These are phyloP conservation scores for Parapsyche elsis DNA, from an alignment of 1,140 invertebrate genomes.

Conservation along the genomic window DNA sequence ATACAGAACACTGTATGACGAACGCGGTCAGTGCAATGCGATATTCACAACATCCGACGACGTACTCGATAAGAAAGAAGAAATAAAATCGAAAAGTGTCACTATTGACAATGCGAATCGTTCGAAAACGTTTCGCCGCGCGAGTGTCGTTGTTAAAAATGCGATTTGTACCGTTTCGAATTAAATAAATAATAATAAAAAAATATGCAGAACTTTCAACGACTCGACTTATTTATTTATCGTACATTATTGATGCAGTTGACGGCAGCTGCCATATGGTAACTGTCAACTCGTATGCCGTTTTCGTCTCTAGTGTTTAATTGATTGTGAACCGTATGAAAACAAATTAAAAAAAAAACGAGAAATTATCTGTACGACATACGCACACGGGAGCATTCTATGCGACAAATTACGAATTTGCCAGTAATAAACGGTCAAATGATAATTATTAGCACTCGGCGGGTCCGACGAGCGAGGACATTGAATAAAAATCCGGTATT, in stretches of 20 bases:
- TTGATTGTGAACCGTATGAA: background rate
- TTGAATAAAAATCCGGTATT: too few relatives aligned
- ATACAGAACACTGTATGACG: background rate
- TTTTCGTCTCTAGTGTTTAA: constrained; percentile 13
- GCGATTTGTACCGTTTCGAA: background rate
- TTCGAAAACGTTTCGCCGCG: too few relatives aligned
- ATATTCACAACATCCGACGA: too few relatives aligned
- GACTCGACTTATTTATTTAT: constrained; percentile 15
- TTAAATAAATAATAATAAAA: background rate
- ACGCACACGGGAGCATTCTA: too few relatives aligned
- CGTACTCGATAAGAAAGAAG: too few relatives aligned
- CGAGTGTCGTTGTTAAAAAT: background rate
- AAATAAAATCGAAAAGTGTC: background rate
- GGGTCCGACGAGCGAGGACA: too few relatives aligned
- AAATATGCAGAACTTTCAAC: background rate
- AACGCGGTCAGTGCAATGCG: background rate
- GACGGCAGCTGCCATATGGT: background rate
- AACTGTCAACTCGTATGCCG: constrained; percentile 24
- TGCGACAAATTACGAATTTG: too few relatives aligned
- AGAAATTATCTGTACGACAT: too few relatives aligned
- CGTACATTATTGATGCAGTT: constrained; percentile 11
- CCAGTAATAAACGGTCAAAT: too few relatives aligned
- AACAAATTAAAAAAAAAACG: background rate
- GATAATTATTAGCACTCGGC: too few relatives aligned
- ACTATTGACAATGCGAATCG: too few relatives aligned